Conservation (phyloP, 1,140 invertebrate species). For the Lasioglossum baleicum region DNA sequence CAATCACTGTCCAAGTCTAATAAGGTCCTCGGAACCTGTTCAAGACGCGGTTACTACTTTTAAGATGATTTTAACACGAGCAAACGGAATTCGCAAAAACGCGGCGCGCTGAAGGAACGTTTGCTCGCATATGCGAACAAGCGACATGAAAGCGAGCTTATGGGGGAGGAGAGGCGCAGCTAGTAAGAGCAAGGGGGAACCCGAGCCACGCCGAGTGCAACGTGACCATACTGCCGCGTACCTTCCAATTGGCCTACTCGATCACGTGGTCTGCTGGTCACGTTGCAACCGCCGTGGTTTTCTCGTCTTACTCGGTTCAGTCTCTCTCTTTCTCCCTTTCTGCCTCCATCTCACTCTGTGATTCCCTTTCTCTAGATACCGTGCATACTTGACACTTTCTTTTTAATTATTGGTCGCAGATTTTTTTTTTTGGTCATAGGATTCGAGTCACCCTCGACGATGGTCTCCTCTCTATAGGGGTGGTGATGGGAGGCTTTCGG, state of each 20-base stretch:
- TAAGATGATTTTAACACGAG: too few species aligned
- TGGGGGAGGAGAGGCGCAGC: constrained; percentile 54
- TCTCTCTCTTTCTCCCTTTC: background rate
- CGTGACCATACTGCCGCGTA: constrained; percentile 67
- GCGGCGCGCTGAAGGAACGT: constrained; percentile 18
- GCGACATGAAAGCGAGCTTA: constrained; percentile 9
- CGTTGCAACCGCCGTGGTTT: constrained; percentile 79
- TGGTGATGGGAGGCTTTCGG: too few species aligned
- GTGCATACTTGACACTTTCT: background rate
- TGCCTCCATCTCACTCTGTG: background rate
- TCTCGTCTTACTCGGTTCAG: background rate
- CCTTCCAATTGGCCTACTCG: constrained; percentile 61
- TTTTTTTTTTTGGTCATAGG: too few species aligned
- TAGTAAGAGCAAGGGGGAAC: constrained; percentile 62
- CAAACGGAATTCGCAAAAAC: constrained; percentile 15
- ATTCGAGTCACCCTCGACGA: too few species aligned
- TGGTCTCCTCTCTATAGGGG: too few species aligned
- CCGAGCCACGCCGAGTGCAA: constrained; percentile 71
- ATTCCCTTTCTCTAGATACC: background rate
- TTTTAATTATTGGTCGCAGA: too few species aligned
- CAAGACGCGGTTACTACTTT: too few species aligned
- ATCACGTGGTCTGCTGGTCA: constrained; percentile 74
- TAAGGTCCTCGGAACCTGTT: too few species aligned
- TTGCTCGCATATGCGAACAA: constrained; percentile 54
- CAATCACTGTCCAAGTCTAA: too few species aligned